A percentile compares a stretch with the other conserved stretches of the same genome.
Evolutionary conservation across 1,140 invertebrate genomes (phyloP).

Genomic region (Dryas iulia): DNA sequence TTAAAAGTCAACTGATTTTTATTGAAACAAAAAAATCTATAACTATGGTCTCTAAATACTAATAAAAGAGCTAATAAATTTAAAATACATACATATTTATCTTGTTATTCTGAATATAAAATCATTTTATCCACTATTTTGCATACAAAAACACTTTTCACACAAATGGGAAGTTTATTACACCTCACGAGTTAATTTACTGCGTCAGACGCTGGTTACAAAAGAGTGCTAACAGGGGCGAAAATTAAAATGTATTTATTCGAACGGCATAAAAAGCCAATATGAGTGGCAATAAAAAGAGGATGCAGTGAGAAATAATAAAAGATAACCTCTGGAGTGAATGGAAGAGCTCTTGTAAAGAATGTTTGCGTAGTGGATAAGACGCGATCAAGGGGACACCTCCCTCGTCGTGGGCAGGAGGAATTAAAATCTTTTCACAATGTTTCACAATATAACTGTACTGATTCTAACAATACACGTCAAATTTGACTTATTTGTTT

Average conservation of each 20-base stretch:
- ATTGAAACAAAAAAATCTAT: too few relatives aligned
- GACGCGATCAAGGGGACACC: slow-evolving; percentile 71
- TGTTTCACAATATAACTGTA: slow-evolving; percentile 6
- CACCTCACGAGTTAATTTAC: slow-evolving; percentile 63
- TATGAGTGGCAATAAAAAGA: slow-evolving; percentile 79
- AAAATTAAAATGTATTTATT: slow-evolving; percentile 80
- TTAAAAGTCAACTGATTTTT: too few relatives aligned
- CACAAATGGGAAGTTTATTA: slow-evolving; percentile 42
- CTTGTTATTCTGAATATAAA: slow-evolving; percentile 16
- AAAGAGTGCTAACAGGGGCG: slow-evolving; percentile 57
- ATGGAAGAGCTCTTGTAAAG: slow-evolving; percentile 73
- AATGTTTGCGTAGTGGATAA: slow-evolving; percentile 77
- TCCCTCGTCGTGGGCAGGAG: slow-evolving; percentile 47
- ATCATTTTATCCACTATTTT: neutral
- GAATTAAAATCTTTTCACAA: slow-evolving; percentile 57
- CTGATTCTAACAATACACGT: slow-evolving; percentile 15
- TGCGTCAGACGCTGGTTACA: slow-evolving; percentile 53
- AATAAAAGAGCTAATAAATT: too few relatives aligned
- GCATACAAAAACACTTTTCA: slow-evolving; percentile 20
- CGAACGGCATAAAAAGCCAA: slow-evolving; percentile 75
- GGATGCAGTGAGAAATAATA: slow-evolving; percentile 78
- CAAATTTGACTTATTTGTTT: slow-evolving; percentile 9
- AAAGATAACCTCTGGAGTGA: slow-evolving; percentile 77
- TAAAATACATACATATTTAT: too few relatives aligned
- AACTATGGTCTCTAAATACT: too few relatives aligned